These are phyloP conservation scores for Leucopternis melanops DNA, from an alignment of 2,113 vertebrate species.

Conservation along the genomic window DNA sequence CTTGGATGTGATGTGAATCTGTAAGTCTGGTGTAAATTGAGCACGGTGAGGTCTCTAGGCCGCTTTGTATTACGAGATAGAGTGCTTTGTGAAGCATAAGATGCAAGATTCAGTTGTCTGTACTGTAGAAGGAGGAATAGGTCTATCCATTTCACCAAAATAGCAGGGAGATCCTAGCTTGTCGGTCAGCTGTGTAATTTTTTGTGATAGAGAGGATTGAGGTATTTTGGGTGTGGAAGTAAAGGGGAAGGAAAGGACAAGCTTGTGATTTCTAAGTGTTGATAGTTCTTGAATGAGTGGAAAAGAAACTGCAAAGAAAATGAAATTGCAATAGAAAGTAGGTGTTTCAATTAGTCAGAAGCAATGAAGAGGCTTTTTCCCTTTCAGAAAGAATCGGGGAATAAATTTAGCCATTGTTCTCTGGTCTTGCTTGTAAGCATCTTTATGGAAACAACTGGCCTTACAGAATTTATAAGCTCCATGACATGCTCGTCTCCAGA, in stretches of 20 bases:
- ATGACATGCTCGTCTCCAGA: background rate
- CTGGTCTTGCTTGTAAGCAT: background rate
- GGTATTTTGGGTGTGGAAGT: slow-evolving; percentile 21
- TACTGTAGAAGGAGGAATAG: background rate
- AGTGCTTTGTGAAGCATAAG: background rate
- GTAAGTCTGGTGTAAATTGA: background rate
- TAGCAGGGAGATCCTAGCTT: slow-evolving; percentile 14
- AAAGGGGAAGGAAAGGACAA: slow-evolving; percentile 18
- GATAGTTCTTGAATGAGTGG: background rate
- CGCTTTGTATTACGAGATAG: background rate
- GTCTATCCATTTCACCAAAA: background rate
- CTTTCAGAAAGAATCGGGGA: background rate
- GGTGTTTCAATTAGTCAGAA: background rate
- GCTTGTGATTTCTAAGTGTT: background rate
- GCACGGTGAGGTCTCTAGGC: background rate
- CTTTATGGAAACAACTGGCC: background rate
- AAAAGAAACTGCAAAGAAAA: background rate
- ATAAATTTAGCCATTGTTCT: slow-evolving; percentile 10
- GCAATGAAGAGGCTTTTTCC: background rate
- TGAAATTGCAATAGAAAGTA: background rate
- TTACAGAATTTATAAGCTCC: background rate
- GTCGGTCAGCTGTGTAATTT: slow-evolving; percentile 13
- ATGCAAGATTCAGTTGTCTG: background rate
- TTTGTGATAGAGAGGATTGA: background rate
- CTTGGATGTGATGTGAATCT: background rate